Conservation (phyloP, 2,797 vertebrate genomes). For the Corythornis leucogaster region DNA sequence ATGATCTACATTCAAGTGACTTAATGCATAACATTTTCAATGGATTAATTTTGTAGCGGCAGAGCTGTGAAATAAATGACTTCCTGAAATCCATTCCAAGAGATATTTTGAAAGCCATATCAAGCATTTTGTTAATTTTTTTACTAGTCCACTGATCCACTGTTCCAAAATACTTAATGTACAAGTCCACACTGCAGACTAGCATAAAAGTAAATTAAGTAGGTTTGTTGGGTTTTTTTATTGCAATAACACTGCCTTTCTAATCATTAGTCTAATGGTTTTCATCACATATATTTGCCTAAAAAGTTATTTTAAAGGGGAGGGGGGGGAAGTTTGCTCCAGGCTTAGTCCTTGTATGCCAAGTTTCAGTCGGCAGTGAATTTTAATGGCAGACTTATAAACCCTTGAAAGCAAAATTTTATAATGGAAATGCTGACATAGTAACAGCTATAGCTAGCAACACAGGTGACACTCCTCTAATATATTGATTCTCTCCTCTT, state of each 20-base stretch:
- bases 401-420: conserved; percentile 58
- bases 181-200: neutral
- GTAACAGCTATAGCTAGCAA: conserved; percentile 44
- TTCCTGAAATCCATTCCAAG: neutral
- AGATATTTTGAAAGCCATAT: neutral
- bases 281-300: conserved; percentile 57
- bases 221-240: neutral
- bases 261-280: conserved; percentile 58
- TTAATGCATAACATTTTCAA: neutral
- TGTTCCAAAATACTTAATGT: neutral
- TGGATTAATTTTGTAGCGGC: neutral
- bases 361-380: conserved; percentile 62
- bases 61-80: neutral
- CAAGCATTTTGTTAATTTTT: neutral
- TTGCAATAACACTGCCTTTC: neutral
- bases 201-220: conserved; percentile 7
- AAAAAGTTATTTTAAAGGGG: neutral
- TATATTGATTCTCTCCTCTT: conserved; percentile 16
- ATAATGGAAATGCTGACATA: conserved; percentile 67
- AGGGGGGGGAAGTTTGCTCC: neutral
- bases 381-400: conserved; percentile 60
- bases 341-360: conserved; percentile 48
- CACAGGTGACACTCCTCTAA: conserved; percentile 40
- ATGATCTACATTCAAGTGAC: neutral
- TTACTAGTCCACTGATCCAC: neutral